Evolutionary conservation across 2,797 vertebrate species (phyloP).

Genomic region (Danio jaintianensis): DNA sequence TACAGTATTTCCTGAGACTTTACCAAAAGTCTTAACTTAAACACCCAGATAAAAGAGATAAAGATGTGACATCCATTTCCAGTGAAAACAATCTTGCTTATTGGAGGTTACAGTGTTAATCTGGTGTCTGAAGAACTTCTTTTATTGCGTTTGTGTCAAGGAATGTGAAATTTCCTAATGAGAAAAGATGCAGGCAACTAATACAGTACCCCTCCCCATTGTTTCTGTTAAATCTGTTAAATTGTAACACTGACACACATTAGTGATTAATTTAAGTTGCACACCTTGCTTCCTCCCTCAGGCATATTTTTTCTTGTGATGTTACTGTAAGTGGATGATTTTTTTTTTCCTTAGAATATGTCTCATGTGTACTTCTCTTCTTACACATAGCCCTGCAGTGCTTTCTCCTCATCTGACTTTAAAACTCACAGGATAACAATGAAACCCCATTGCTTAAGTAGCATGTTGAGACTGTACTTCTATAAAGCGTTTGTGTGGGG

Average conservation of each 20-base stretch:
- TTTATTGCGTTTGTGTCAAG: constrained; percentile 59
- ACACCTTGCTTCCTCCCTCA: neutral
- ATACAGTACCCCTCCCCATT: neutral
- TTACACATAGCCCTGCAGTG: neutral
- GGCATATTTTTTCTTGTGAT: neutral
- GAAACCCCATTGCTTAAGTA: neutral
- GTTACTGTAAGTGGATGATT: neutral
- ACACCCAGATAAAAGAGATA: constrained; percentile 33
- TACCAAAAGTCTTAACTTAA: neutral
- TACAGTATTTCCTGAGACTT: neutral
- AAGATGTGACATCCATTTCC: constrained; percentile 55
- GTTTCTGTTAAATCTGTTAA: neutral
- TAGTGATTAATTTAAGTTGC: neutral
- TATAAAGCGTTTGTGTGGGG: neutral
- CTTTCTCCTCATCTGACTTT: neutral
- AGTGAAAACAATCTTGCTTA: constrained; percentile 34
- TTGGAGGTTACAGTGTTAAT: constrained; percentile 70
- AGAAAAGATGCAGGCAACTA: neutral
- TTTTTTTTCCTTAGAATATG: neutral
- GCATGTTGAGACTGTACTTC: neutral
- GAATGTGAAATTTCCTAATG: neutral
- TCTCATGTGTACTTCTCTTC: constrained; percentile 6
- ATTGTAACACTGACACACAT: neutral
- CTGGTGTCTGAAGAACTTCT: constrained; percentile 66
- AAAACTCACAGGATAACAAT: neutral